A percentile compares a stretch with the other conserved stretches of the same genome.
Evolutionary conservation across 2,888 invertebrate genomes (phyloP).

Genomic region (Uropetala carovei): DNA sequence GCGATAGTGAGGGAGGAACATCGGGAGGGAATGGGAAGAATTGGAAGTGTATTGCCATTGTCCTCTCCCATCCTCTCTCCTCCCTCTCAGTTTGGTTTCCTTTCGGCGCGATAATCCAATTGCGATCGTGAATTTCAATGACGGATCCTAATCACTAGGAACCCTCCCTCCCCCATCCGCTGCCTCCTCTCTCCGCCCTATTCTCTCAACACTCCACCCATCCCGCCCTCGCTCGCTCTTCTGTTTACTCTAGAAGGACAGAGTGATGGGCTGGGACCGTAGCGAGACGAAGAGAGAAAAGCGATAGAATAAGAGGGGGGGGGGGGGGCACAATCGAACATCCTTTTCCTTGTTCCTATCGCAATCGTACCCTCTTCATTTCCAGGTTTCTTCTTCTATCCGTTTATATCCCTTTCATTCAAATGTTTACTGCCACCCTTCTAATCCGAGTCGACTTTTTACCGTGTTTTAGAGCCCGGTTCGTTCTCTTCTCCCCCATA

Average conservation of each 20-base stretch:
- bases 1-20: neutral
- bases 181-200: too few species aligned
- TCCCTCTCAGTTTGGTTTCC: slow-evolving; percentile 31
- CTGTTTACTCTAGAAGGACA: slow-evolving; percentile 5
- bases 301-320: neutral
- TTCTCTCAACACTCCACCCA: too few species aligned
- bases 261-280: neutral
- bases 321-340: neutral
- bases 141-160: slow-evolving; percentile 35
- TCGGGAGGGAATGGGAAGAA: neutral
- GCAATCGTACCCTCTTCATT: neutral
- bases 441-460: neutral
- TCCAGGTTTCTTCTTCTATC: neutral
- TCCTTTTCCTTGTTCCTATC: neutral
- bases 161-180: neutral
- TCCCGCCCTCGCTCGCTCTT: neutral
- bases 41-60: neutral
- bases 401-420: neutral
- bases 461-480: neutral
- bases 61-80: slow-evolving; percentile 4
- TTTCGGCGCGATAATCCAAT: slow-evolving; percentile 34
- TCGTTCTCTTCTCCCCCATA: neutral
- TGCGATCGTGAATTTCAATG: slow-evolving; percentile 53
- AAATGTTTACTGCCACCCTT: neutral
- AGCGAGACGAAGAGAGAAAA: neutral